Percentiles rank a stretch among this genome's conserved stretches.
Evolutionary conservation across 2,888 invertebrate species (phyloP).

Genomic region (Tubulanus polymorphus): DNA sequence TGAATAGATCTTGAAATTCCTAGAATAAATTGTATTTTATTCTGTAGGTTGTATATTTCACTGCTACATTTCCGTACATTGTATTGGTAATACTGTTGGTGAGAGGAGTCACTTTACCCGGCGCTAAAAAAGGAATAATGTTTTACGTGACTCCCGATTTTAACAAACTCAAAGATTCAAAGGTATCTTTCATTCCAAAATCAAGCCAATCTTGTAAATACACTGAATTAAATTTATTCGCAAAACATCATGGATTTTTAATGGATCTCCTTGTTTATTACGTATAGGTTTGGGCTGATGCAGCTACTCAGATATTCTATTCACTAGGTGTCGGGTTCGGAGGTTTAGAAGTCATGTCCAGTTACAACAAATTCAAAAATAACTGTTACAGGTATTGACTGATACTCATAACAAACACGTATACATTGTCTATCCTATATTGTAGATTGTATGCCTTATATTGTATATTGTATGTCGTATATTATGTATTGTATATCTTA

Average conservation of each 20-base stretch:
- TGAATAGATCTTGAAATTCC: too few species aligned
- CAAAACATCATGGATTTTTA: too few species aligned
- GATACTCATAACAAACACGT: too few species aligned
- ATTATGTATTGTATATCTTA: too few species aligned
- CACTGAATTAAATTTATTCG: too few species aligned
- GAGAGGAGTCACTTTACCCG: background rate
- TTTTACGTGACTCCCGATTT: background rate
- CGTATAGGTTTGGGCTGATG: slow-evolving; percentile 23
- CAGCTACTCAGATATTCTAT: slow-evolving; percentile 26
- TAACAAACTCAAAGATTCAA: background rate
- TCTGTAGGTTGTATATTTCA: slow-evolving; percentile 1
- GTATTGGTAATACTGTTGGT: background rate
- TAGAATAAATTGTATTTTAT: too few species aligned
- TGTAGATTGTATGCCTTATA: too few species aligned
- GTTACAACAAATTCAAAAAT: slow-evolving; percentile 24
- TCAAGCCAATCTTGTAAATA: too few species aligned
- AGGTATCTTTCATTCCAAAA: too few species aligned
- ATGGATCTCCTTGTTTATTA: too few species aligned
- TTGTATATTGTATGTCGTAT: too few species aligned
- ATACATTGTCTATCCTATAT: too few species aligned
- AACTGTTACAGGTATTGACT: slow-evolving; percentile 25
- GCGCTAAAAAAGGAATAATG: background rate
- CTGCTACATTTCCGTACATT: background rate
- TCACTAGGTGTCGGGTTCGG: slow-evolving; percentile 24
- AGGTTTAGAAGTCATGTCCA: slow-evolving; percentile 21